phyloP scores from a whole-genome alignment of 2,888 invertebrate species.

The Polydrusus pterygomalis region DNA sequence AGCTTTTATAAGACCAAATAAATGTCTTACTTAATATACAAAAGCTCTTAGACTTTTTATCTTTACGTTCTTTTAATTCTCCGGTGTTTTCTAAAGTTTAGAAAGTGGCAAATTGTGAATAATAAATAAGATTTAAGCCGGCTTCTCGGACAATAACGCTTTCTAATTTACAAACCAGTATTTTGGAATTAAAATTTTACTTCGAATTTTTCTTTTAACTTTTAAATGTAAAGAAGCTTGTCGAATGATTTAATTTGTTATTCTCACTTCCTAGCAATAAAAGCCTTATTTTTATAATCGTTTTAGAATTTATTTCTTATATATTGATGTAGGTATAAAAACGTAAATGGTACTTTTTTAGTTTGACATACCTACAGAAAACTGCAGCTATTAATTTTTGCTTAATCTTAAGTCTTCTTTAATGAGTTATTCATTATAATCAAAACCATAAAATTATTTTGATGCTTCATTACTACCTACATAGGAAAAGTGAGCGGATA shows the following conservation, averaged over 20 bases:
- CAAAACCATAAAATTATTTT: too few relatives aligned
- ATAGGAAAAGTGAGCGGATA: too few relatives aligned
- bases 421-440: too few relatives aligned
- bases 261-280: too few relatives aligned
- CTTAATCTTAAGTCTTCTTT: too few relatives aligned
- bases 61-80: conserved; percentile 24
- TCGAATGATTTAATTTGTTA: not conserved
- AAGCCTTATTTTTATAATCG: not conserved
- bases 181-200: conserved; percentile 3
- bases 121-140: conserved; percentile 16
- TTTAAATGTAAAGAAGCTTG: conserved; percentile 14
- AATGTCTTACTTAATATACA: conserved; percentile 18
- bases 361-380: too few relatives aligned
- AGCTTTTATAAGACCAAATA: conserved; percentile 11
- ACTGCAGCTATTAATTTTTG: too few relatives aligned
- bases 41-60: conserved; percentile 22
- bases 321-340: too few relatives aligned
- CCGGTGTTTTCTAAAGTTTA: conserved; percentile 15
- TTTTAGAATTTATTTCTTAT: too few relatives aligned
- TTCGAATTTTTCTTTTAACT: not conserved
- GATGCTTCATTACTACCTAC: too few relatives aligned
- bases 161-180: conserved; percentile 21
- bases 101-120: conserved; percentile 26
- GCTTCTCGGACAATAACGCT: conserved; percentile 3
- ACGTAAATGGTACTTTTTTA: too few relatives aligned